Evolutionary conservation across 2,797 vertebrate genomes (phyloP).

Genomic region (Thunnus albacares): DNA sequence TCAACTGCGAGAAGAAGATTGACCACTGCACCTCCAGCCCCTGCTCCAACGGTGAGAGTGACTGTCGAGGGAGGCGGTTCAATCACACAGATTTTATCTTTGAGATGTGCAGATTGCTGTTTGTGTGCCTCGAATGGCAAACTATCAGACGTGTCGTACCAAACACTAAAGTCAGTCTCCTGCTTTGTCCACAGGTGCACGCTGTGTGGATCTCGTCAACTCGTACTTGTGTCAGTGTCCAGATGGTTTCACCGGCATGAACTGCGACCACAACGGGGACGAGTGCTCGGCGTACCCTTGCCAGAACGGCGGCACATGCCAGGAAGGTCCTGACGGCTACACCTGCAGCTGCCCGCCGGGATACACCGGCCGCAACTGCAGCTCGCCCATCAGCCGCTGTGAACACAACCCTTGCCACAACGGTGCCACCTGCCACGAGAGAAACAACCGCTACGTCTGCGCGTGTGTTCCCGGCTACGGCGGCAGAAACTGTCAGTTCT

Average conservation of each 20-base stretch:
- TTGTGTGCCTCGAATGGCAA: background rate
- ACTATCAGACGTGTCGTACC: background rate
- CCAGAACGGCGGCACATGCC: conserved; percentile 93
- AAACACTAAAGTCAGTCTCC: background rate
- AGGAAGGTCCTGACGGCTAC: conserved; percentile 90
- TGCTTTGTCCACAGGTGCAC: conserved; percentile 88
- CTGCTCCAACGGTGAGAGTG: conserved; percentile 92
- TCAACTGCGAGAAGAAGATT: conserved; percentile 98
- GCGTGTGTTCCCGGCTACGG: conserved; percentile 93
- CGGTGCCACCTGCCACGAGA: conserved; percentile 95
- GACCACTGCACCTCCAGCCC: conserved; percentile 94
- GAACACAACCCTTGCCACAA: conserved; percentile 97
- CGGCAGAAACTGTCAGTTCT: conserved; percentile 95
- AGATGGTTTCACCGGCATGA: conserved; percentile 93
- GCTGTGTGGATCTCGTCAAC: conserved; percentile 93
- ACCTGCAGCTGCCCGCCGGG: conserved; percentile 94
- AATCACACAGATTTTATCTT: background rate
- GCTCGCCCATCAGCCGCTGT: conserved; percentile 92
- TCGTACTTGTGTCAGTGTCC: conserved; percentile 95
- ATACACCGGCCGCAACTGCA: conserved; percentile 95
- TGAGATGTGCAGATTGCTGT: background rate
- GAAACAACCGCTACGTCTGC: conserved; percentile 94
- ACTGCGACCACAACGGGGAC: conserved; percentile 91
- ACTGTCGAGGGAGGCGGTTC: rapidly evolving
- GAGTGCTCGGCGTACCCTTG: conserved; percentile 93